Percentiles rank a stretch among this genome's conserved stretches.
Evolutionary conservation across 2,797 vertebrate genomes (phyloP).

Genomic region (Catharus ustulatus): DNA sequence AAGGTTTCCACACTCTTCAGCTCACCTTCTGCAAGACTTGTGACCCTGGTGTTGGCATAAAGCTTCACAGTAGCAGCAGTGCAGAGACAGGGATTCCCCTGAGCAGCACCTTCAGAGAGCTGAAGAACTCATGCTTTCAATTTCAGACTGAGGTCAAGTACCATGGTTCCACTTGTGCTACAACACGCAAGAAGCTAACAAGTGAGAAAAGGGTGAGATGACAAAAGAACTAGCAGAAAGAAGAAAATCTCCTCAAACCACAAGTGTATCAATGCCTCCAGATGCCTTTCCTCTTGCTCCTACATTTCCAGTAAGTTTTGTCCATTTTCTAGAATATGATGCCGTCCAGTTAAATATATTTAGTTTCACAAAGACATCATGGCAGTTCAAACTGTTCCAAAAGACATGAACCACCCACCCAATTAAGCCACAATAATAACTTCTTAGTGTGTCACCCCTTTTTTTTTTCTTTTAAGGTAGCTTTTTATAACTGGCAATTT

Average conservation of each 20-base stretch:
- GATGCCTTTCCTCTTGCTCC: not conserved
- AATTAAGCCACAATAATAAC: not conserved
- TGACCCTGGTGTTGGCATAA: not conserved
- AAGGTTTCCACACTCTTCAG: not conserved
- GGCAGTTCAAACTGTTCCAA: not conserved
- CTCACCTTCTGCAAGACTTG: not conserved
- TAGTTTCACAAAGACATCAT: not conserved
- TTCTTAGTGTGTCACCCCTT: not conserved
- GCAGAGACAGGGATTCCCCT: not conserved
- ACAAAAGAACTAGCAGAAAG: not conserved
- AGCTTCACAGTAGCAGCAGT: not conserved
- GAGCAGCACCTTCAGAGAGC: not conserved
- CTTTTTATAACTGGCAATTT: not conserved
- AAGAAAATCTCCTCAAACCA: not conserved
- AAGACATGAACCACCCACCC: not conserved
- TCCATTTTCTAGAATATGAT: not conserved
- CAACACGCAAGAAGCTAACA: not conserved
- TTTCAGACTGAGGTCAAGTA: not conserved
- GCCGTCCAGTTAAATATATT: not conserved
- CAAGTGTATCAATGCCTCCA: fast-evolving
- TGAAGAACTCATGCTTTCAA: not conserved
- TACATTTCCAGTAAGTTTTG: not conserved
- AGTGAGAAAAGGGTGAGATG: not conserved
- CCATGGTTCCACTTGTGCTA: not conserved
- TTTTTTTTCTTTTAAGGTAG: not conserved